Base-by-base conservation (phyloP, 2,888 invertebrate species). In the Helleia helle region DNA sequence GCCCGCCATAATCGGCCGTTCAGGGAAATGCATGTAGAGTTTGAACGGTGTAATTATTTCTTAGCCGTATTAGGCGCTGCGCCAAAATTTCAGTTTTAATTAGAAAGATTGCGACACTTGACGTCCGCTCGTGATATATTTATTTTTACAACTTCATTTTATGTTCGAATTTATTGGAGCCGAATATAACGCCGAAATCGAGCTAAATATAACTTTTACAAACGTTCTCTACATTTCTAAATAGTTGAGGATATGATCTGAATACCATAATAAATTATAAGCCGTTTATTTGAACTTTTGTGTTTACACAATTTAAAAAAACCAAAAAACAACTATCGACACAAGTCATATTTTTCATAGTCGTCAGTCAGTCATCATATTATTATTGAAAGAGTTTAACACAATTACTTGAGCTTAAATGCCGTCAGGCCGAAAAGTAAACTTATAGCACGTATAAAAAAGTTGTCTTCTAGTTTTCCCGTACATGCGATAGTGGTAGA, bases 71-170 rank as follows among this genome's bases (percentile, higher is more conserved):
- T 34, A 34, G 34, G 34, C 34, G 7, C 34, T 22, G 34, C 6
- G 34, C 34, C 34, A 34, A 34, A 34, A 34, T 34, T 34, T 34
- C 34, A 8, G 34, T 22, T 34, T 34, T 34, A 34, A 34, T 34
- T 34, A 34, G 34, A 34, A 34, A 34, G 18, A 34, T 34, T 34
- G 34, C 34, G 22, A 34, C 34, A 18, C 22, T 34, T 22, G 2
- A 22, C 18, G 17, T 34, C 34, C 18, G 18, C 22, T 22, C 34
- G 22, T 34, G 34, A 34, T 34, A 34, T 22, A 22, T 34, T 34
- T 34, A 18, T 34, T 34, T 34, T 22, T 34, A 34, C 9, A 31
- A 31, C 22, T 7, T 11, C 12, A 34, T 34, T 22, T 34, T 18
- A 34, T 34, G 34, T 12, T 9, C 12, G 11, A 34, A 34, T 34